phyloP scores from a whole-genome alignment of 1,140 invertebrate species.

The Drosophila sproati region DNA sequence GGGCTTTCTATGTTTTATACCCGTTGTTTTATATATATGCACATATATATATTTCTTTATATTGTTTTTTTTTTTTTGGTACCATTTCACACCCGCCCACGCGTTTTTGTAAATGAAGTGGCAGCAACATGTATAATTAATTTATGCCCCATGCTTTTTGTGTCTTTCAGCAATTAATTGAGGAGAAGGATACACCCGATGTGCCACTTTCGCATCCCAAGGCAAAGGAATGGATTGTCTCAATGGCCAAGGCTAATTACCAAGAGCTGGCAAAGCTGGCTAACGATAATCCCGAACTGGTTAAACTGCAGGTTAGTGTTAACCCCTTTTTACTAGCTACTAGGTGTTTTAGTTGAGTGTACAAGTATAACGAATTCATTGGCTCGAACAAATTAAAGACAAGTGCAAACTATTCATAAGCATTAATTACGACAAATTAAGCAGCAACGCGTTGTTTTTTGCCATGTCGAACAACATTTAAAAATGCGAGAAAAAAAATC shows the following conservation, averaged over 20 bases:
- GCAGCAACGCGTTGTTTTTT: slow-evolving; percentile 79
- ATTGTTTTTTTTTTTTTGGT: slow-evolving; percentile 9
- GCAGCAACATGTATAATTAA: slow-evolving; percentile 78
- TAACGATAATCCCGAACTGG: slow-evolving; percentile 91
- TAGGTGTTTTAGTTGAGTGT: not conserved
- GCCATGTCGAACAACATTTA: slow-evolving; percentile 81
- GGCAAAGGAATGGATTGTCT: slow-evolving; percentile 93
- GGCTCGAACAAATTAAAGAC: slow-evolving; percentile 72
- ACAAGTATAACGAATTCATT: slow-evolving; percentile 27
- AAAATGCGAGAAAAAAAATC: slow-evolving; percentile 78
- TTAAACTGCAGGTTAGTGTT: slow-evolving; percentile 91
- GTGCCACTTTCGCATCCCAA: slow-evolving; percentile 86
- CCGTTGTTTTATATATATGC: slow-evolving; percentile 32
- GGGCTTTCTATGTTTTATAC: slow-evolving; percentile 83
- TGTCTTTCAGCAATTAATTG: slow-evolving; percentile 72
- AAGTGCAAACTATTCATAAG: slow-evolving; percentile 82
- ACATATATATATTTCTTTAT: slow-evolving; percentile 8
- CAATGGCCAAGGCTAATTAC: slow-evolving; percentile 92
- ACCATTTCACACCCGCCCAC: slow-evolving; percentile 34
- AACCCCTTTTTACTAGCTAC: not conserved
- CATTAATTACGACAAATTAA: slow-evolving; percentile 84
- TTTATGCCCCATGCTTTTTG: slow-evolving; percentile 58
- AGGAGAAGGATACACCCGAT: slow-evolving; percentile 76
- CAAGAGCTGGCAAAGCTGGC: slow-evolving; percentile 92
- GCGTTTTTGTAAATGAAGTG: slow-evolving; percentile 55